Conservation (phyloP, 2,797 vertebrate species). For the Naso thynnoides region DNA sequence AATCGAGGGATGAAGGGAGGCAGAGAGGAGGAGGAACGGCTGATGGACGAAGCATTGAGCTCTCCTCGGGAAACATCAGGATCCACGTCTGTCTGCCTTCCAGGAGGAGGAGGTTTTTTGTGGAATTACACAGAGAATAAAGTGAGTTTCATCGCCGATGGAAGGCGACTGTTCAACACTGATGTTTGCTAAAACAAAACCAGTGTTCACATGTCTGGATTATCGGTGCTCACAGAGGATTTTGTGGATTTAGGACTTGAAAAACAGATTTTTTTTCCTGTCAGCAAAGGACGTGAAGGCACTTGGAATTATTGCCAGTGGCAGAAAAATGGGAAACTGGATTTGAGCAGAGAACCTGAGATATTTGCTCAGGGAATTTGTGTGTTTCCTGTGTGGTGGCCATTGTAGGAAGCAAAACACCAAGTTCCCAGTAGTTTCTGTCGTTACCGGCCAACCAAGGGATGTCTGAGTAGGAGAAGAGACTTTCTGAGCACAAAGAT, state of each 20-base stretch:
- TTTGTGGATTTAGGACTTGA: not conserved
- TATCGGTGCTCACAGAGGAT: slow-evolving; percentile 10
- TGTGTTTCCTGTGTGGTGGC: not conserved
- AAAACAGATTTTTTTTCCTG: not conserved
- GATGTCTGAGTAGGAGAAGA: not conserved
- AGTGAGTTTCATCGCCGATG: not conserved
- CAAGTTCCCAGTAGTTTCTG: too few relatives aligned
- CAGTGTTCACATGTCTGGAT: slow-evolving; percentile 24
- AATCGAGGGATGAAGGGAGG: slow-evolving; percentile 24
- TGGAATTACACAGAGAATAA: slow-evolving; percentile 8
- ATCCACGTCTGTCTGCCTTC: slow-evolving; percentile 2
- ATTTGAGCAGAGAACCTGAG: not conserved
- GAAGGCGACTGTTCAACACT: not conserved
- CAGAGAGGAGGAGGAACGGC: not conserved
- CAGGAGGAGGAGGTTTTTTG: not conserved
- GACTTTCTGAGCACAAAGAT: not conserved
- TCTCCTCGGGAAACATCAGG: slow-evolving; percentile 8
- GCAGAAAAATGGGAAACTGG: not conserved
- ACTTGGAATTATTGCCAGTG: not conserved
- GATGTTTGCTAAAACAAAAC: slow-evolving; percentile 32
- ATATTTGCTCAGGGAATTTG: not conserved
- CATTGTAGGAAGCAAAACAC: too few relatives aligned
- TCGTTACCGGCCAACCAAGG: not conserved
- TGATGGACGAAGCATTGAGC: not conserved
- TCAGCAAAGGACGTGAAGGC: slow-evolving; percentile 5